Percentiles rank a stretch among this genome's conserved stretches.
Evolutionary conservation across 2,113 vertebrate genomes (phyloP).

Genomic region (Myxocyprinus asiaticus): DNA sequence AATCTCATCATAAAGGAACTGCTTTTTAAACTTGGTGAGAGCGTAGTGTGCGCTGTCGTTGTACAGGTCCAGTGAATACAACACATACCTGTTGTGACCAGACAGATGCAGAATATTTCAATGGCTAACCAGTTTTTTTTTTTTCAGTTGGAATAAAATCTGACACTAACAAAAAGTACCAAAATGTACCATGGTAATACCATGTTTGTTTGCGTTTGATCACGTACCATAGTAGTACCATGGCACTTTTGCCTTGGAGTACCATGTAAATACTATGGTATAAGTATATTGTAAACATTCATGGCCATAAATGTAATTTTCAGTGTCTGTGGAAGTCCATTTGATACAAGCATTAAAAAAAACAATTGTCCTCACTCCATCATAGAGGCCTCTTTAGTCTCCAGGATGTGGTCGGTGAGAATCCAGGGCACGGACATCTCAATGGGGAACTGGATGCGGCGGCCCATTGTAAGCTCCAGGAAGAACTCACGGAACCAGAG

Average conservation of each 20-base stretch:
- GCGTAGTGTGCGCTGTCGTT: slow-evolving; percentile 90
- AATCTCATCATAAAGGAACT: slow-evolving; percentile 90
- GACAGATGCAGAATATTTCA: not conserved
- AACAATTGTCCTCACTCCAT: slow-evolving; percentile 83
- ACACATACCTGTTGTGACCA: slow-evolving; percentile 77
- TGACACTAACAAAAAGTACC: too few relatives aligned
- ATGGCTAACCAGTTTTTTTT: too few relatives aligned
- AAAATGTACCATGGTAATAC: too few relatives aligned
- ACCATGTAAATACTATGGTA: too few relatives aligned
- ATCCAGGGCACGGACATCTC: slow-evolving; percentile 99
- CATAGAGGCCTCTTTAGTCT: slow-evolving; percentile 99
- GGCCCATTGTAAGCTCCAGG: slow-evolving; percentile 97
- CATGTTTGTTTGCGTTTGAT: too few relatives aligned
- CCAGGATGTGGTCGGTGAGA: slow-evolving; percentile 96
- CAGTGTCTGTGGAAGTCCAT: too few relatives aligned
- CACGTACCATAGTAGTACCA: too few relatives aligned
- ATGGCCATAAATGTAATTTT: too few relatives aligned
- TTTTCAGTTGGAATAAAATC: too few relatives aligned
- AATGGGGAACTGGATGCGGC: slow-evolving; percentile 98
- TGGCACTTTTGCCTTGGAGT: too few relatives aligned
- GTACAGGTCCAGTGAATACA: slow-evolving; percentile 88
- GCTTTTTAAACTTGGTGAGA: slow-evolving; percentile 89
- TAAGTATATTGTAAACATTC: too few relatives aligned
- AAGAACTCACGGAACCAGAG: slow-evolving; percentile 99
- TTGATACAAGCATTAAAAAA: not conserved